Evolutionary conservation across 2,113 vertebrate species (phyloP).

Genomic region (Eretmochelys imbricata): DNA sequence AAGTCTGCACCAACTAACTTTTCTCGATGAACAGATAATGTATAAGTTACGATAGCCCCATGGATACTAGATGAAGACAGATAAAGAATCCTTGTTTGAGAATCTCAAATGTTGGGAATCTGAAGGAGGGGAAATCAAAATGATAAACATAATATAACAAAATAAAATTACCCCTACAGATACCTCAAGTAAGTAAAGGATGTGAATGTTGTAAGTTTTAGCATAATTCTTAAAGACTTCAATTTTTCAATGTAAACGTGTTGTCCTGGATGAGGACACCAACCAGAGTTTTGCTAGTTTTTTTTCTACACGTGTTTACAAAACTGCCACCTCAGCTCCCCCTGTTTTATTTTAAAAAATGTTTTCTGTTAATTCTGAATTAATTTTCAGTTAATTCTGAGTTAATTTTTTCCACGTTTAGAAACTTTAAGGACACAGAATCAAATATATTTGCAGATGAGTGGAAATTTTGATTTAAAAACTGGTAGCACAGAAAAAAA

Average conservation of each 20-base stretch:
- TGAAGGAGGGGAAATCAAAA: neutral
- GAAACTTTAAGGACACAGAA: neutral
- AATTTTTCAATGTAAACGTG: neutral
- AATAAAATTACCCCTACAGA: neutral
- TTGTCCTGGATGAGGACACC: neutral
- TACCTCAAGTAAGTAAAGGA: neutral
- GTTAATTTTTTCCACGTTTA: neutral
- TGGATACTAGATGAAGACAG: neutral
- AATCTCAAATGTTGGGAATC: neutral
- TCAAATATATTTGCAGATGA: neutral
- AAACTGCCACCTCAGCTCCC: neutral
- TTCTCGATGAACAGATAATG: neutral
- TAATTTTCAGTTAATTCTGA: no score
- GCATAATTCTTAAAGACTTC: neutral
- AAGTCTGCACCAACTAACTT: neutral
- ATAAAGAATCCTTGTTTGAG: neutral
- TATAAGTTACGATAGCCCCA: neutral
- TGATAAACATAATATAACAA: accelerated
- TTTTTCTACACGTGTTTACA: neutral
- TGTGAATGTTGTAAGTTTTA: neutral
- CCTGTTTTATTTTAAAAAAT: neutral
- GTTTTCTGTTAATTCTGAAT: neutral
- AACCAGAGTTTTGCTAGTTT: neutral
- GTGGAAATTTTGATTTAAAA: neutral
- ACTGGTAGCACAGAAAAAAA: neutral